Evolutionary conservation across 2,888 invertebrate species (phyloP).

Genomic region (Mamestra brassicae): DNA sequence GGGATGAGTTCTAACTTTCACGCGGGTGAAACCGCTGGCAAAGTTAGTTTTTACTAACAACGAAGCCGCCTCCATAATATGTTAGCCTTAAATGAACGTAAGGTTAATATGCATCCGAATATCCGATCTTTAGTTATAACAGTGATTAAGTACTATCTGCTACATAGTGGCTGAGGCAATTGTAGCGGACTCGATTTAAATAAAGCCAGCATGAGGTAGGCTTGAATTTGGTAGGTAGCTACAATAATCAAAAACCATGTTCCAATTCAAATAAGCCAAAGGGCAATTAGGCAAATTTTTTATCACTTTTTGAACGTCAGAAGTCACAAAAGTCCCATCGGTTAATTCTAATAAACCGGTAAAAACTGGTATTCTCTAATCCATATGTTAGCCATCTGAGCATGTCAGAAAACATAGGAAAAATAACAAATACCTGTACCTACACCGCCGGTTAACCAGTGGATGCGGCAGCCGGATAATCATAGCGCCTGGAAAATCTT

Average conservation of each 20-base stretch:
- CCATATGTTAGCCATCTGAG: background rate
- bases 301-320: background rate
- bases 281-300: background rate
- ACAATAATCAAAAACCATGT: too few relatives aligned
- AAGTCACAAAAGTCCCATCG: background rate
- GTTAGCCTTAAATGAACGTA: too few relatives aligned
- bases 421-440: background rate
- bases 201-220: background rate
- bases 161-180: background rate
- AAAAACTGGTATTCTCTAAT: background rate
- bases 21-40: too few relatives aligned
- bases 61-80: too few relatives aligned
- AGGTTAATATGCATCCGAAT: too few relatives aligned
- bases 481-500: slow-evolving; percentile 8
- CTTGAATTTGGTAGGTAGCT: too few relatives aligned
- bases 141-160: background rate
- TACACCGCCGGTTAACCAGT: background rate
- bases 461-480: slow-evolving; percentile 16
- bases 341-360: too few relatives aligned
- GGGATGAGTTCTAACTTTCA: too few relatives aligned
- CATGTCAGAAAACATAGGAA: background rate
- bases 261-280: too few relatives aligned
- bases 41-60: too few relatives aligned
- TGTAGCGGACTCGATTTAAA: background rate
- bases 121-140: background rate